Evolutionary conservation across 2,113 vertebrate genomes (phyloP).

Genomic region (Crotophaga sulcirostris): DNA sequence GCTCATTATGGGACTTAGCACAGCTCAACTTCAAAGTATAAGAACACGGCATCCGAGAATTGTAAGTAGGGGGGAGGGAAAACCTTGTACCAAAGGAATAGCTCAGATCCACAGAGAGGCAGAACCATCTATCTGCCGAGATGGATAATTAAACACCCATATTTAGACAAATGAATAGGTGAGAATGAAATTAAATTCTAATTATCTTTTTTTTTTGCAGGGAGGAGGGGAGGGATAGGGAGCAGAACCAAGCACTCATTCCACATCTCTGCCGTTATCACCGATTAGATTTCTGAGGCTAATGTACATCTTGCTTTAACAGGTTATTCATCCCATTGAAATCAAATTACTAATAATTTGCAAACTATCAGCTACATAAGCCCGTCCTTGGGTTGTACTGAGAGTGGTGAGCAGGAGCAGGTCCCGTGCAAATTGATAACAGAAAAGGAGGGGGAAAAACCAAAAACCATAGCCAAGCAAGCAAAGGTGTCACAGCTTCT

Average conservation of each 20-base stretch:
- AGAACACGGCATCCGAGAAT: neutral
- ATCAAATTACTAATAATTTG: constrained; percentile 85
- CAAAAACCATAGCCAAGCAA: neutral
- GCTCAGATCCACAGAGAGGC: neutral
- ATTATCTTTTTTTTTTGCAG: neutral
- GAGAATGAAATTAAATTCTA: constrained; percentile 33
- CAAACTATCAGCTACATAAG: constrained; percentile 82
- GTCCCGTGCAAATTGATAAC: neutral
- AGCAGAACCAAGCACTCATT: constrained; percentile 10
- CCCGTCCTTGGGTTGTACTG: neutral
- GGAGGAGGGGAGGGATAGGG: neutral
- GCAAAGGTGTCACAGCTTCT: neutral
- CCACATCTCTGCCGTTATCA: neutral
- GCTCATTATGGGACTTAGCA: neutral
- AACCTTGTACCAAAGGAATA: neutral
- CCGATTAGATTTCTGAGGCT: constrained; percentile 48
- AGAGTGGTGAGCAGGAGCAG: neutral
- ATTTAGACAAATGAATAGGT: constrained; percentile 36
- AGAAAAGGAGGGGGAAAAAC: neutral
- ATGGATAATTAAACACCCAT: constrained; percentile 64
- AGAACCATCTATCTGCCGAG: neutral
- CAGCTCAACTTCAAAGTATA: neutral
- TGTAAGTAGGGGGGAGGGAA: neutral
- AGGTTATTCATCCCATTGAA: constrained; percentile 78
- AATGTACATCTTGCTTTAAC: constrained; percentile 51